Evolutionary conservation across 2,797 vertebrate species (phyloP), one percentile per base, ranked within the genome.

Genomic region (Acipenser transmontanus): DNA sequence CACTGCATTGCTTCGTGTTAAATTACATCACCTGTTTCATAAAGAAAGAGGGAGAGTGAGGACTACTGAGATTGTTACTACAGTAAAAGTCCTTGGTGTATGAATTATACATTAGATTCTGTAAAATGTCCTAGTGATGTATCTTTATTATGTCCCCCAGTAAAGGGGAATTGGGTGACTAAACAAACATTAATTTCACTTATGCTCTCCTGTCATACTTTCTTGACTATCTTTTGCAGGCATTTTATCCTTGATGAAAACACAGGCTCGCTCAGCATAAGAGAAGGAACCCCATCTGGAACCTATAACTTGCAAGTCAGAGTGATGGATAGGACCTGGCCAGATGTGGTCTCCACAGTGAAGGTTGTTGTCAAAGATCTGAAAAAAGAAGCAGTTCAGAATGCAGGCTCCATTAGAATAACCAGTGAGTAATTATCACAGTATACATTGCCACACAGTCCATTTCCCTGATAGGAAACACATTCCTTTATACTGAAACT

Each of bases 301-400:
- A 77, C 74, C 0, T 95, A 94, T 77, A 86, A 70, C 13, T 74
- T 95, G 66, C 88, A 83, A 83, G 91, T 96, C 6, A 82, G 87
- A 59, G 94, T 96, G 69, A 85, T 87, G 0, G 94, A 96, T 47
- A 83, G 73, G 54, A 80, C 85, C 74, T 96, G 94, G 94, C 94
- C 94, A 6, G 93, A 95, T 49, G 91, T 94, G 72, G 83, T 85
- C 77, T 96, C 93, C 9, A 88, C 87, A 0, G 86, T 87, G 10
- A 88, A 85, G 74, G 88, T 96, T 71, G 76, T 79, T 1, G 85
- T 96, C 62, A 85, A 73, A 61, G 90, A 91, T 72, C 85, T 96
- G 73, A 87, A 74, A 67, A 87, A 88, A 69, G 89, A 88, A 11
- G 89, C 84, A 0, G 69, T 92, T 65, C 83, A 60, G 60, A 92